Evolutionary conservation across 2,797 vertebrate species (phyloP).

Genomic region (Silurus aristotelis): DNA sequence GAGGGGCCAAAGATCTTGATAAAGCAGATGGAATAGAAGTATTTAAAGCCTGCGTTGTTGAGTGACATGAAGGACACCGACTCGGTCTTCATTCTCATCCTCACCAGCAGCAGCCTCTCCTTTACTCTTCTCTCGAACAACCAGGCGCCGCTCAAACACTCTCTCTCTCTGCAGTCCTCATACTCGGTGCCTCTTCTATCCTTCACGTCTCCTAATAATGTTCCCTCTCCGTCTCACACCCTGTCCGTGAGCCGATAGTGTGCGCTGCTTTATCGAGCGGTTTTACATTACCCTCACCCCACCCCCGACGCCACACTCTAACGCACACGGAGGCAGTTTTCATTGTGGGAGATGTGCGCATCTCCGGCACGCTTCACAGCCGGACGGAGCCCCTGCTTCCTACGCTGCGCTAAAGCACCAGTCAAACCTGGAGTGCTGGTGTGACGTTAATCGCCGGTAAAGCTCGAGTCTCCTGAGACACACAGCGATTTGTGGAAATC

Average conservation of each 20-base stretch:
- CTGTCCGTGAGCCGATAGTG: conserved; percentile 17
- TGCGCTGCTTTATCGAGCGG: conserved; percentile 53
- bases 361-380: neutral
- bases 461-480: conserved; percentile 20
- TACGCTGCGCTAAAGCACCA: conserved; percentile 18
- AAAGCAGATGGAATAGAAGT: conserved; percentile 80
- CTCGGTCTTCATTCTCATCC: conserved; percentile 79
- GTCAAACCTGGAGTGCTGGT: conserved; percentile 53
- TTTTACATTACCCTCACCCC: conserved; percentile 65
- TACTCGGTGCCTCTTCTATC: conserved; percentile 1
- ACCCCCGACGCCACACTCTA: conserved; percentile 59
- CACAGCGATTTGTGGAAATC: conserved; percentile 11
- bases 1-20: conserved; percentile 76
- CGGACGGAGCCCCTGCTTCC: conserved; percentile 8
- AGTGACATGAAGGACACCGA: conserved; percentile 73
- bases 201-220: conserved; percentile 33
- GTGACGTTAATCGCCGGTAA: conserved; percentile 61
- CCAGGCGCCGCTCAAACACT: conserved; percentile 9
- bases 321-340: conserved; percentile 70
- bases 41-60: conserved; percentile 71
- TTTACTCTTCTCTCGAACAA: conserved; percentile 22
- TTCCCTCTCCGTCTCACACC: conserved; percentile 22
- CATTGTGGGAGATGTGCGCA: conserved; percentile 29
- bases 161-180: conserved; percentile 17
- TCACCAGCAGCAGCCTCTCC: conserved; percentile 54